A percentile compares a stretch with the other conserved stretches of the same genome.
Evolutionary conservation across 2,797 vertebrate genomes (phyloP).

Genomic region (Pempheris klunzingeri): DNA sequence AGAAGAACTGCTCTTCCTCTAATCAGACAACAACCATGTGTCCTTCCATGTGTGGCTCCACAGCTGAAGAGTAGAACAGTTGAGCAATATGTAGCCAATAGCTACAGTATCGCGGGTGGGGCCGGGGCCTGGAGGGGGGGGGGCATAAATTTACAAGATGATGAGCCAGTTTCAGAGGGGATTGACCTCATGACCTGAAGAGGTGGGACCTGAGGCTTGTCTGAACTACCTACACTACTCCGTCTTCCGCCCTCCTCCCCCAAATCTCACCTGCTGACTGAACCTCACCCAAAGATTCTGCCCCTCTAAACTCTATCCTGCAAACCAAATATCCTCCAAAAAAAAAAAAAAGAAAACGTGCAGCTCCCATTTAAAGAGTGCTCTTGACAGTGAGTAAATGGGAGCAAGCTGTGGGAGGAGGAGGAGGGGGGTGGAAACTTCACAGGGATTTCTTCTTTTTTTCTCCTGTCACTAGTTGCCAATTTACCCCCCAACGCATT

Average conservation of each 20-base stretch:
- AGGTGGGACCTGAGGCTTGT: not conserved
- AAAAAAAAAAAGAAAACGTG: constrained; percentile 6
- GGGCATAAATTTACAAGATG: constrained; percentile 57
- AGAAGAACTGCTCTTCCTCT: not conserved
- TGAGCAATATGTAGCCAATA: constrained; percentile 36
- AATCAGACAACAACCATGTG: not conserved
- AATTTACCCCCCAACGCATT: constrained; percentile 75
- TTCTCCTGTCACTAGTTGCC: constrained; percentile 70
- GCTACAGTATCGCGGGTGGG: constrained; percentile 51
- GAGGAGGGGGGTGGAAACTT: constrained; percentile 55
- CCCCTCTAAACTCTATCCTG: too few species aligned
- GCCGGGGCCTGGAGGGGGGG: constrained; percentile 6
- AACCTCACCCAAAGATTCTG: constrained; percentile 9
- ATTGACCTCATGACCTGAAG: constrained; percentile 63
- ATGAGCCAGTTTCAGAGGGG: constrained; percentile 54
- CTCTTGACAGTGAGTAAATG: constrained; percentile 55
- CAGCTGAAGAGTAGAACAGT: constrained; percentile 13
- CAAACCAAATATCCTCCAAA: constrained; percentile 13
- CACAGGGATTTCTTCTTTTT: constrained; percentile 73
- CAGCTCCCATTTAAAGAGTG: constrained; percentile 24
- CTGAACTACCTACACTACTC: constrained; percentile 11
- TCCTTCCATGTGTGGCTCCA: constrained; percentile 12
- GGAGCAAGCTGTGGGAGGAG: constrained; percentile 35
- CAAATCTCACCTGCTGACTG: constrained; percentile 26
- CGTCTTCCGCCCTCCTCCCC: not conserved